Percentiles rank a stretch among this genome's conserved stretches.
Conservation (phyloP, 2,113 vertebrate species). For the Argyrosomus japonicus region DNA sequence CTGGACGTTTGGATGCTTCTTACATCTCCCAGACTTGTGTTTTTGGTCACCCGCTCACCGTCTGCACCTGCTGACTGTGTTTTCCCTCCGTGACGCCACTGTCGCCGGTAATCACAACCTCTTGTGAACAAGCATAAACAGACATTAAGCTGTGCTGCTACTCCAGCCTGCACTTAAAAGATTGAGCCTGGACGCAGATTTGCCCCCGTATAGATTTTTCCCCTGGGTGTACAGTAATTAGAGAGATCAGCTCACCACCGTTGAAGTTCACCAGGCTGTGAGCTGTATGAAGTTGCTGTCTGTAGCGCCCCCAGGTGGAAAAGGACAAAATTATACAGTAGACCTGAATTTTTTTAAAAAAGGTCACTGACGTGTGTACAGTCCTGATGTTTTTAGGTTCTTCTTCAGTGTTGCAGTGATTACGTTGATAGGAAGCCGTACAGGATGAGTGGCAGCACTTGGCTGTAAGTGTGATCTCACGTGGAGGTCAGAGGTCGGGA, state of each 20-base stretch:
- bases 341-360: neutral
- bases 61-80: constrained; percentile 70
- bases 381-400: neutral
- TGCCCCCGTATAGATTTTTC: constrained; percentile 27
- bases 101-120: constrained; percentile 67
- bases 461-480: constrained; percentile 24
- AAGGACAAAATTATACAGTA: neutral
- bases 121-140: constrained; percentile 61
- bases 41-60: constrained; percentile 28
- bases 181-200: constrained; percentile 60
- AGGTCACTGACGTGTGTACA: neutral
- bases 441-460: neutral
- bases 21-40: constrained; percentile 19
- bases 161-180: constrained; percentile 74
- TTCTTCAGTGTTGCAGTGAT: neutral
- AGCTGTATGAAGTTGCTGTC: constrained; percentile 30
- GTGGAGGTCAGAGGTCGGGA: constrained; percentile 43
- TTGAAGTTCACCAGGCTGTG: constrained; percentile 1
- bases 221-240: constrained; percentile 52
- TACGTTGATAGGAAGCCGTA: neutral
- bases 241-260: constrained; percentile 52
- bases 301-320: constrained; percentile 72
- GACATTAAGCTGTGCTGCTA: constrained; percentile 52
- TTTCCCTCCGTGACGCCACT: constrained; percentile 51
- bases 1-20: constrained; percentile 35